Percentiles rank a stretch among this genome's conserved stretches.
phyloP scores from a whole-genome alignment of 2,797 vertebrate genomes.

The Mus caroli region DNA sequence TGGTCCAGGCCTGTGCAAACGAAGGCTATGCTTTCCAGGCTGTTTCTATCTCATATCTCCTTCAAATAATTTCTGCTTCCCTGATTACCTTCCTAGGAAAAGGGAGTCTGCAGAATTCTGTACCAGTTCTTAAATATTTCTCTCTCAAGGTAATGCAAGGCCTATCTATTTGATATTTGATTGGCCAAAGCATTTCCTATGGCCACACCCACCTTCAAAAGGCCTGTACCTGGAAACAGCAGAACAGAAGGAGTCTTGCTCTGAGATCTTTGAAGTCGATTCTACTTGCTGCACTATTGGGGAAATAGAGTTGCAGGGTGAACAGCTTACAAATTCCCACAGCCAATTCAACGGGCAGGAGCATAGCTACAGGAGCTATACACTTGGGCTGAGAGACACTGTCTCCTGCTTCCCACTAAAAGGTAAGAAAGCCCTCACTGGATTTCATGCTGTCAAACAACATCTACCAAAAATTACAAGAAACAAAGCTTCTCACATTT shows the following conservation, averaged over 20 bases:
- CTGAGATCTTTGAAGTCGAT: background rate
- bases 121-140: background rate
- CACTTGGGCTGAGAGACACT: too few relatives aligned
- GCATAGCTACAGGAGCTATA: rapidly evolving
- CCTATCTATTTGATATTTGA: background rate
- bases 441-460: background rate
- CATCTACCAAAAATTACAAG: background rate
- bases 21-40: background rate
- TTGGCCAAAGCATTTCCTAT: background rate
- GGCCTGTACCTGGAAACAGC: background rate
- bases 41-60: background rate
- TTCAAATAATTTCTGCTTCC: background rate
- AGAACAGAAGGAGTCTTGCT: background rate
- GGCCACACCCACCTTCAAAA: background rate
- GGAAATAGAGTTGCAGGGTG: background rate
- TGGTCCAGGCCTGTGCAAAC: background rate
- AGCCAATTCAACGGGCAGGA: background rate
- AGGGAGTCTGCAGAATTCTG: background rate
- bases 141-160: background rate
- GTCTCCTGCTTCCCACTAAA: background rate
- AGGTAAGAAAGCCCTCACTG: rapidly evolving
- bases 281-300: background rate
- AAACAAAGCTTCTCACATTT: background rate
- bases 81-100: background rate
- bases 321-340: too few relatives aligned